Base-by-base conservation (phyloP, 2,888 invertebrate species). In the Hyles lineata region DNA sequence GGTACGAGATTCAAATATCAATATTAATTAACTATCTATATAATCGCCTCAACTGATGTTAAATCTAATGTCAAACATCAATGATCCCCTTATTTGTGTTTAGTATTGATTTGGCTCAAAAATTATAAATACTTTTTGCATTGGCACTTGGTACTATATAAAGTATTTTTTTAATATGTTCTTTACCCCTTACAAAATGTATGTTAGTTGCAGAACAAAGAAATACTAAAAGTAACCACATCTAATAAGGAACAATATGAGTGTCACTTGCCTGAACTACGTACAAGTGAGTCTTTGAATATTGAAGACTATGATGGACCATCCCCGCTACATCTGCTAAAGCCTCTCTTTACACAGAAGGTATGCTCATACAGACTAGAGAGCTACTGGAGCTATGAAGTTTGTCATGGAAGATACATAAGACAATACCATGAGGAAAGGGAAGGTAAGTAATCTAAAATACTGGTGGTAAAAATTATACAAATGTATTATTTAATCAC, bases 351-450 rank as follows among this genome's bases (percentile, higher is more conserved):
- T 87, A 92, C 95, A 1, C 96, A 97, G 81, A 96, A 96, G 79
- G 96, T 96, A 70, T 99, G 99, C 85, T 98, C 98, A 0, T 98
- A 97, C 84, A 95, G 98, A 77, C 91, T 98, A 70, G 98, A 98
- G 87, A 96, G 97, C 3, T 99, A 98, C 86, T 99, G 99, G 99
- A 98, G 98, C 0, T 99, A 99, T 88, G 99, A 99, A 90, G 96
- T 99, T 50, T 99, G 99, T 83, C 99, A 99, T 90, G 99, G 99
- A 0, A 95, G 96, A 80, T 97, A 97, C 88, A 96, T 99, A 4
- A 95, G 98, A 35, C 99, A 99, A 88, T 99, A 98, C 88, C 99
- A 99, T 89, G 99, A 99, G 87, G 98, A 98, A 82, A 96, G 98
- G 79, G 99, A 98, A 88, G 97, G 96, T 90, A 83, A 75, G 72